phyloP scores from a whole-genome alignment of 2,888 invertebrate species.

The Aromia moschata region DNA sequence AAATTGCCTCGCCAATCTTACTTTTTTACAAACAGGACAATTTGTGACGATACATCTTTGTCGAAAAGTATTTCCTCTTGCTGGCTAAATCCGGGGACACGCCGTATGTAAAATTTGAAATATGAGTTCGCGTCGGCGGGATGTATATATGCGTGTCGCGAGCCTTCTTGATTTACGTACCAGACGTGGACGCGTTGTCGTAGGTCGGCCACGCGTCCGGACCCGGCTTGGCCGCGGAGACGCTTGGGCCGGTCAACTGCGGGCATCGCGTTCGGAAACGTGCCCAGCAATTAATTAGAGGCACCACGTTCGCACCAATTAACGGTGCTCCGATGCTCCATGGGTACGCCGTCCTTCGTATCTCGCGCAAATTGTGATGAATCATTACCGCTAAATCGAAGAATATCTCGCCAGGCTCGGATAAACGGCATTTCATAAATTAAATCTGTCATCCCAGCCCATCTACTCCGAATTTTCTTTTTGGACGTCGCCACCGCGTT shows the following conservation, averaged over 20 bases:
- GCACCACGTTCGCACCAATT: conserved; percentile 51
- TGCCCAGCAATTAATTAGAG: conserved; percentile 55
- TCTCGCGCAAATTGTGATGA: conserved; percentile 56
- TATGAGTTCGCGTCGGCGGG: conserved; percentile 46
- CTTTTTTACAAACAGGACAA: too few species aligned
- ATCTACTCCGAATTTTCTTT: conserved; percentile 46
- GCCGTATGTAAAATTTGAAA: conserved; percentile 52
- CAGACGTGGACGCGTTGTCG: conserved; percentile 48
- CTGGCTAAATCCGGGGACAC: too few species aligned
- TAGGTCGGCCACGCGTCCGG: conserved; percentile 44
- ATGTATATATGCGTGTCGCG: conserved; percentile 44
- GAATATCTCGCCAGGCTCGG: conserved; percentile 47
- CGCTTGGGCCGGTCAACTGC: conserved; percentile 48
- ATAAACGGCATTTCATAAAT: conserved; percentile 49
- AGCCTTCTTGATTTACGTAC: conserved; percentile 50
- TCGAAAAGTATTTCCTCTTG: too few species aligned
- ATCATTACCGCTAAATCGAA: conserved; percentile 56
- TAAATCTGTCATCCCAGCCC: conserved; percentile 46
- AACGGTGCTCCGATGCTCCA: conserved; percentile 52
- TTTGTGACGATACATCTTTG: too few species aligned
- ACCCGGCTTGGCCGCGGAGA: conserved; percentile 28
- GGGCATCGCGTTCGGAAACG: conserved; percentile 54
- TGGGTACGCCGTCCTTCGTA: conserved; percentile 54
- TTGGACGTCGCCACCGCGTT: conserved; percentile 36
- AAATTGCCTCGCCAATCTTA: too few species aligned